Evolutionary conservation across 2,113 vertebrate genomes (phyloP).

Genomic region (Pleuronectes platessa): DNA sequence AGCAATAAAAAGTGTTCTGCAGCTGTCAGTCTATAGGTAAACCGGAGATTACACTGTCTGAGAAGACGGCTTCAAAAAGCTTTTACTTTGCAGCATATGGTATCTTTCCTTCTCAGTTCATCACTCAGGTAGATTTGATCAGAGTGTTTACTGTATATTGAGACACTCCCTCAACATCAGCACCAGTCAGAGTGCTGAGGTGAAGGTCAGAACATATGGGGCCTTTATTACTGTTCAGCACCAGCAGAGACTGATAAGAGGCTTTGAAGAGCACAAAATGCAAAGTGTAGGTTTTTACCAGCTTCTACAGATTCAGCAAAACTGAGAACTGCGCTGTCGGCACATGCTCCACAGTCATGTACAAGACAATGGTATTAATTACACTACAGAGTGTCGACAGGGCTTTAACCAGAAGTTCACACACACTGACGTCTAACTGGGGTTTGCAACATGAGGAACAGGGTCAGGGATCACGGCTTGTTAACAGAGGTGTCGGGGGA

Average conservation of each 20-base stretch:
- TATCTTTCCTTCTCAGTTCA: slow-evolving; percentile 9
- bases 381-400: neutral
- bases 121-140: slow-evolving; percentile 13
- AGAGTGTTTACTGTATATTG: slow-evolving; percentile 11
- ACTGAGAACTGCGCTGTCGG: slow-evolving; percentile 41
- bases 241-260: slow-evolving; percentile 41
- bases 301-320: slow-evolving; percentile 19
- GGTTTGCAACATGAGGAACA: too few species aligned
- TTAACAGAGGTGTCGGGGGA: slow-evolving; percentile 11
- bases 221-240: slow-evolving; percentile 49
- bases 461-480: neutral
- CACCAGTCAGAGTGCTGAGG: slow-evolving; percentile 17
- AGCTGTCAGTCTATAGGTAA: neutral
- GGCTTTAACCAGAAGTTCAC: slow-evolving; percentile 9
- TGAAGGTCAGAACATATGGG: slow-evolving; percentile 30
- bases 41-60: neutral
- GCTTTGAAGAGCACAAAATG: slow-evolving; percentile 51
- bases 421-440: neutral
- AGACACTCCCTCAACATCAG: slow-evolving; percentile 11
- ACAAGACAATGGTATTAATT: slow-evolving; percentile 40
- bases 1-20: too few species aligned
- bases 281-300: slow-evolving; percentile 37
- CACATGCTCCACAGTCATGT: slow-evolving; percentile 31
- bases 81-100: neutral
- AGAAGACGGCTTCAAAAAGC: neutral